Percentiles rank a stretch among this genome's conserved stretches.
Conservation (phyloP, 1,140 invertebrate genomes). For the Platorchestia sp. region DNA sequence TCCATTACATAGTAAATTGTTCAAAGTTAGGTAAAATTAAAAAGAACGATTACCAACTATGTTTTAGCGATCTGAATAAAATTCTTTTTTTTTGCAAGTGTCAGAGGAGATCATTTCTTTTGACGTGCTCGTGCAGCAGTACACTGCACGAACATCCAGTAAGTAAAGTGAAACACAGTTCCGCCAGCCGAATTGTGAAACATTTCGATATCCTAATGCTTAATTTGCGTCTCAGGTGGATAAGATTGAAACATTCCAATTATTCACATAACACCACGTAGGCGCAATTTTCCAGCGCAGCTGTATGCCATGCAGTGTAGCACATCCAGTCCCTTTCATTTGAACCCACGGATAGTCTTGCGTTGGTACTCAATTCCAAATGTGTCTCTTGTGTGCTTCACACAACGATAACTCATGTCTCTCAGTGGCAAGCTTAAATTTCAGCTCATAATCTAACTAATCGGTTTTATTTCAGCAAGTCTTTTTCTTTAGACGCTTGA, state of each 20-base stretch:
- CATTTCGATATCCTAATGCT: neutral
- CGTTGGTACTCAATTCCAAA: neutral
- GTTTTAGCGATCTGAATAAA: neutral
- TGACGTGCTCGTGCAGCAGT: neutral
- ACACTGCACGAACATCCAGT: too few relatives aligned
- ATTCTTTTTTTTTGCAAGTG: neutral
- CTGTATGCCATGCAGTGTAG: neutral
- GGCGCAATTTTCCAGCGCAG: neutral
- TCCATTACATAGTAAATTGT: too few relatives aligned
- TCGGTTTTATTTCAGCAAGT: neutral
- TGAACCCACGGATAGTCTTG: neutral
- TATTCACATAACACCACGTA: neutral
- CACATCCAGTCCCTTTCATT: neutral
- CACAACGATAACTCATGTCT: neutral
- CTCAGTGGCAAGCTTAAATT: neutral
- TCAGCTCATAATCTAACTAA: neutral
- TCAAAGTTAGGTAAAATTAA: too few relatives aligned
- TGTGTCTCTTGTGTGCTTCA: neutral
- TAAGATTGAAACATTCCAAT: neutral
- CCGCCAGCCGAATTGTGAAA: neutral
- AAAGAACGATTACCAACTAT: too few relatives aligned
- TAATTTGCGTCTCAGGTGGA: neutral
- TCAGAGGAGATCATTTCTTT: neutral
- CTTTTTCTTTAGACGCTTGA: neutral
- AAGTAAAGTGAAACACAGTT: neutral